Evolutionary conservation across 2,888 invertebrate species (phyloP).

Genomic region (Drosophila neotestacea): DNA sequence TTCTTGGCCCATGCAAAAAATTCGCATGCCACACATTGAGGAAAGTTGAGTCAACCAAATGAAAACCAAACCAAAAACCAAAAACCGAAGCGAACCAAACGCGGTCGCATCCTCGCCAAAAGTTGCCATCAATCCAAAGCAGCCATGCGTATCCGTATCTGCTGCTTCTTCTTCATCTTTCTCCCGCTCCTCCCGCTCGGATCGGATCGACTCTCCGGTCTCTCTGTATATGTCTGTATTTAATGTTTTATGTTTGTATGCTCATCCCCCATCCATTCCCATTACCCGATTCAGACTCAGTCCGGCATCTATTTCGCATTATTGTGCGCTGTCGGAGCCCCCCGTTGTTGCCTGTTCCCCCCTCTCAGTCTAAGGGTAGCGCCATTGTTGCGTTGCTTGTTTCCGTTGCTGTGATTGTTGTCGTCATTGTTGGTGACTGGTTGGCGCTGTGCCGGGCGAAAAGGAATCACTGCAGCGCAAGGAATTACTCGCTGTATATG

Average conservation of each 20-base stretch:
- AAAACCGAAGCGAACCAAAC: constrained; percentile 40
- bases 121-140: constrained; percentile 78
- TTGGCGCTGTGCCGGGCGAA: constrained; percentile 62
- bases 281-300: constrained; percentile 33
- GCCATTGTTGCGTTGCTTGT: constrained; percentile 79
- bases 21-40: constrained; percentile 38
- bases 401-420: constrained; percentile 82
- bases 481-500: constrained; percentile 64
- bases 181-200: constrained; percentile 8
- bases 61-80: constrained; percentile 25
- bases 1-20: constrained; percentile 30
- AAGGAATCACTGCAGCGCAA: constrained; percentile 81
- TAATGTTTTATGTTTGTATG: constrained; percentile 81
- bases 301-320: constrained; percentile 80
- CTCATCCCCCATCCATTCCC: constrained; percentile 50
- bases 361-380: constrained; percentile 20
- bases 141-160: constrained; percentile 81
- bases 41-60: constrained; percentile 74
- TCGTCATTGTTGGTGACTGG: constrained; percentile 81
- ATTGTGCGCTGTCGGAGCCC: constrained; percentile 65
- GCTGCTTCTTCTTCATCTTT: constrained; percentile 13
- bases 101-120: constrained; percentile 65
- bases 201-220: constrained; percentile 15
- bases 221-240: constrained; percentile 76
- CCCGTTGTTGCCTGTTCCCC: constrained; percentile 40